These are phyloP conservation scores for Fulmarus glacialis DNA, from an alignment of 2,113 vertebrate genomes.

Conservation along the genomic window DNA sequence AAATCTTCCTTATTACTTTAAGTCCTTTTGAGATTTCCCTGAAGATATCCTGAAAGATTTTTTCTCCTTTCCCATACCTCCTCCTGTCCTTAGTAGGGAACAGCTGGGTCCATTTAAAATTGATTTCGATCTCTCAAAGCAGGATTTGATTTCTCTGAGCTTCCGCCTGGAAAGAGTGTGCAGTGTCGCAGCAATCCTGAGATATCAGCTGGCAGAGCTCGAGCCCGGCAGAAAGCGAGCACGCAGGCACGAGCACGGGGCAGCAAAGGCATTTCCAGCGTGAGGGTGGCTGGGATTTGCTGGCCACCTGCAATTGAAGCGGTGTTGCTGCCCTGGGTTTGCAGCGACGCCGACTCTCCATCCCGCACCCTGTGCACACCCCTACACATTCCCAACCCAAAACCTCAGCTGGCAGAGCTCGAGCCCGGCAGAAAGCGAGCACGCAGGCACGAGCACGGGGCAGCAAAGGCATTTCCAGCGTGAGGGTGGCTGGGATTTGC, in stretches of 20 bases:
- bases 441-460: not conserved
- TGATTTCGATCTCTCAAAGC: not conserved
- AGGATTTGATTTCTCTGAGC: not conserved
- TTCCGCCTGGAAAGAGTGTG: not conserved
- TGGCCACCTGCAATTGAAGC: not conserved
- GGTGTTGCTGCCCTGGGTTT: not conserved
- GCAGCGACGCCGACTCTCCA: not conserved
- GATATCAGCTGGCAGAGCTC: not conserved
- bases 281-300: not conserved
- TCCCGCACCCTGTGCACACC: not conserved
- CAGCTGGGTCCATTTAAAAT: conserved; percentile 23
- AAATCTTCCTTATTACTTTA: not conserved
- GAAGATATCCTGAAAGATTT: not conserved
- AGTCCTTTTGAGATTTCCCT: not conserved
- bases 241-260: not conserved
- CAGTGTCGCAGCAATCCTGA: not conserved
- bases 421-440: not conserved
- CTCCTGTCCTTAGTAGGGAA: not conserved
- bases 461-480: not conserved
- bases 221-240: not conserved
- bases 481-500: not conserved
- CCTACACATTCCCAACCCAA: no score
- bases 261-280: not conserved
- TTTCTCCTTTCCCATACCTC: not conserved
- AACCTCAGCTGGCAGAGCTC: not conserved